A percentile compares a stretch with the other conserved stretches of the same genome.
These are phyloP conservation scores for Ammospiza caudacuta DNA, from an alignment of 2,113 vertebrate species.

Conservation along the genomic window DNA sequence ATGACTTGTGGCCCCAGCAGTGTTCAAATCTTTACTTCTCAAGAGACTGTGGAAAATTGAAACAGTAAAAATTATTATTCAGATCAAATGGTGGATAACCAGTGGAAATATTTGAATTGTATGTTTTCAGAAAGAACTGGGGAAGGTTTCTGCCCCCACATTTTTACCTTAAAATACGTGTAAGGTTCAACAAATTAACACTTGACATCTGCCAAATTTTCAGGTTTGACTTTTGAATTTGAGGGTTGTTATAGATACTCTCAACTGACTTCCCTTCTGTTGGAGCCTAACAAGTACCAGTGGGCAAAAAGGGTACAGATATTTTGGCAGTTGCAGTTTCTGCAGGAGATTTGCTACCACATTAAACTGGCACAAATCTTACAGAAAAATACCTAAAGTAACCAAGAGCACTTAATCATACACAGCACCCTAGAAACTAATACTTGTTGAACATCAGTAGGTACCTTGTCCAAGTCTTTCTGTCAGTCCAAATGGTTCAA, in stretches of 20 bases:
- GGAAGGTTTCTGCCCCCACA: not conserved
- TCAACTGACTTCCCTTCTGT: not conserved
- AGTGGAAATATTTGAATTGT: not conserved
- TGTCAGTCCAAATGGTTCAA: not conserved
- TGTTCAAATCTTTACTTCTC: not conserved
- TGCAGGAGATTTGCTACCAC: not conserved
- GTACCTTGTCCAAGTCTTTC: not conserved
- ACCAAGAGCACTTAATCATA: not conserved
- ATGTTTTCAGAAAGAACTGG: not conserved
- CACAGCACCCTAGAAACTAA: not conserved
- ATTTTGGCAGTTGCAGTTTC: not conserved
- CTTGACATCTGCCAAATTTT: not conserved
- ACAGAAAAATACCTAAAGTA: not conserved
- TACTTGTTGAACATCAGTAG: not conserved
- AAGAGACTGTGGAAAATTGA: not conserved
- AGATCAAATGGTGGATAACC: not conserved
- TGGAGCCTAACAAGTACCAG: not conserved
- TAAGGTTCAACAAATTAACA: not conserved
- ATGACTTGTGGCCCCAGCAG: not conserved
- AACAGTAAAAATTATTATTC: not conserved
- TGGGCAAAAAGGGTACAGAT: not conserved
- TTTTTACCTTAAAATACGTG: not conserved
- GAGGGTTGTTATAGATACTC: not conserved
- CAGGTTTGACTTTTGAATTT: not conserved
- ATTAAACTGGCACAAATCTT: not conserved